Percentiles rank a stretch among this genome's conserved stretches.
phyloP scores from a whole-genome alignment of 2,113 vertebrate genomes.

The Eretmochelys imbricata region DNA sequence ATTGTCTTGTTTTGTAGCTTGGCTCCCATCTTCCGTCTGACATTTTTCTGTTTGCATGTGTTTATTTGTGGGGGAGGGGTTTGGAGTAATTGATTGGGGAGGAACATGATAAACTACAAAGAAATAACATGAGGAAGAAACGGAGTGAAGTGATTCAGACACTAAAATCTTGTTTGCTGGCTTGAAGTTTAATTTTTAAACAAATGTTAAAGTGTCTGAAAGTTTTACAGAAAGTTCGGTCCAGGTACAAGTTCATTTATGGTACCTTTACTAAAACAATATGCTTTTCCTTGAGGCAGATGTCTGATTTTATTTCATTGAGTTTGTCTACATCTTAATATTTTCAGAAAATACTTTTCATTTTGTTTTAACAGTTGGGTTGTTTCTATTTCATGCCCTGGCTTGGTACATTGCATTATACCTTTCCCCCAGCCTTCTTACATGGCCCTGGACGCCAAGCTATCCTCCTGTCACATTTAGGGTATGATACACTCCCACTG shows the following conservation, averaged over 20 bases:
- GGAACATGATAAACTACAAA: neutral
- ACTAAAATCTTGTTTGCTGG: neutral
- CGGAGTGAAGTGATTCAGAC: accelerated
- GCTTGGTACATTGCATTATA: neutral
- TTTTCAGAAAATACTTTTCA: neutral
- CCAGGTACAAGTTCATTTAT: neutral
- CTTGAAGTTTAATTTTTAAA: neutral
- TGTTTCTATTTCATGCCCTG: neutral
- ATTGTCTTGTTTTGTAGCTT: neutral
- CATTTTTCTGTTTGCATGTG: neutral
- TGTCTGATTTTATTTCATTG: neutral
- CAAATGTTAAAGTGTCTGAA: neutral
- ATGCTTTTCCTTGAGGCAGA: accelerated
- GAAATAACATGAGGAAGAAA: neutral
- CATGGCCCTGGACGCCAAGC: no score
- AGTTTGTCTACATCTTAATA: neutral
- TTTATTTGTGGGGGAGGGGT: accelerated
- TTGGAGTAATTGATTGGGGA: no score
- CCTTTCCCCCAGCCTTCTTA: neutral
- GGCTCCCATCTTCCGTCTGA: neutral
- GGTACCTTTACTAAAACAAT: neutral
- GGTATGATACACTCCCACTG: neutral
- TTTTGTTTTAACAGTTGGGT: neutral
- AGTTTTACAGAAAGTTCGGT: neutral
- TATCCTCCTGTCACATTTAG: neutral